A percentile compares a stretch with the other conserved stretches of the same genome.
phyloP scores from a whole-genome alignment of 2,113 vertebrate genomes.

The Tragelaphus scriptus region DNA sequence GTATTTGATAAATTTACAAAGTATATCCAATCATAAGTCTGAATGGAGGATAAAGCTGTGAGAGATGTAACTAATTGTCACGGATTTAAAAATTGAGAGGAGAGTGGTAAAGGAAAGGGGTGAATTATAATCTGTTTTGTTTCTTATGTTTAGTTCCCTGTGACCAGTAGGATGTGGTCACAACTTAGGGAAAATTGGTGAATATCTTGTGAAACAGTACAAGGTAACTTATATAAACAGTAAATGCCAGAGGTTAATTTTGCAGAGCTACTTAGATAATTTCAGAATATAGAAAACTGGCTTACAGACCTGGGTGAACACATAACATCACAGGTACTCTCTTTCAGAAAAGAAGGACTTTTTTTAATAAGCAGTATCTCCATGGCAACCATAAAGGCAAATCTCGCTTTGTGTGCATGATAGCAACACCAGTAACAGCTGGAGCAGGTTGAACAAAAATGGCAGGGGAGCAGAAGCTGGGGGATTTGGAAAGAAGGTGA shows the following conservation, averaged over 20 bases:
- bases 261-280: neutral
- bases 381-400: slow-evolving; percentile 65
- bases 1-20: neutral
- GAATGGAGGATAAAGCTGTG: neutral
- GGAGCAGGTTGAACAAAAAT: neutral
- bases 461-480: neutral
- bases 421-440: slow-evolving; percentile 3
- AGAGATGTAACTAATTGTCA: neutral
- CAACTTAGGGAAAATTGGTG: neutral
- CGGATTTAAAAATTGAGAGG: neutral
- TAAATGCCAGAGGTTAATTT: neutral
- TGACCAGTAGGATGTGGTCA: neutral
- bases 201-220: neutral
- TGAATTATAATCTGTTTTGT: neutral
- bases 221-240: neutral
- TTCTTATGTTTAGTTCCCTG: neutral
- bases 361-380: slow-evolving; percentile 44
- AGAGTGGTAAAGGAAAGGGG: neutral
- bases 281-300: neutral
- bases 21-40: neutral
- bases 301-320: neutral
- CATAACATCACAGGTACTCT: neutral
- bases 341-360: slow-evolving; percentile 34
- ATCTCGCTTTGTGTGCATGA: slow-evolving; percentile 22
- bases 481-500: neutral